These are phyloP conservation scores for Drosophila murphyi DNA, from an alignment of 1,140 invertebrate genomes.

Conservation along the genomic window DNA sequence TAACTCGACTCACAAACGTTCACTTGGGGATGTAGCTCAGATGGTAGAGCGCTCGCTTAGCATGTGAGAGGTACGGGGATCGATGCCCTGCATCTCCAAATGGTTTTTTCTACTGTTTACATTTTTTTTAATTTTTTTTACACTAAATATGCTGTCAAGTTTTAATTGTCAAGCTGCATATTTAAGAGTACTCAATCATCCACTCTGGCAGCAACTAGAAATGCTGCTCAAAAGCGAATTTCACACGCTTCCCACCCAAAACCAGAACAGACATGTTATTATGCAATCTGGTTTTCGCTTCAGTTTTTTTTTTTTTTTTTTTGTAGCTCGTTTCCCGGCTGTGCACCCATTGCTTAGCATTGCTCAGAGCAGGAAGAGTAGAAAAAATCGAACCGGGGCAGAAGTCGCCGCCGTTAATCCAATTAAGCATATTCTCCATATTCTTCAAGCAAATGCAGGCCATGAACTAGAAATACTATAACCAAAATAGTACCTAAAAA, in stretches of 20 bases:
- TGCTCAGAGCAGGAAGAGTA: slow-evolving; percentile 19
- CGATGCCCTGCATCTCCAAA: slow-evolving; percentile 89
- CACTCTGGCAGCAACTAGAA: slow-evolving; percentile 51
- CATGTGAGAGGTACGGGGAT: slow-evolving; percentile 93
- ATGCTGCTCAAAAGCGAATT: slow-evolving; percentile 17
- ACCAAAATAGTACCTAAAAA: slow-evolving; percentile 23
- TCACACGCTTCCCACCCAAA: slow-evolving; percentile 55
- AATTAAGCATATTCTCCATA: slow-evolving; percentile 78
- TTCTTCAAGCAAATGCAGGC: slow-evolving; percentile 74
- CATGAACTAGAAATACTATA: slow-evolving; percentile 65
- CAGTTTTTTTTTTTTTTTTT: slow-evolving; percentile 10
- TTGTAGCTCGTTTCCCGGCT: slow-evolving; percentile 45
- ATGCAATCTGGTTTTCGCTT: slow-evolving; percentile 64
- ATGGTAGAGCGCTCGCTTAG: slow-evolving; percentile 94
- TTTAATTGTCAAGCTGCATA: slow-evolving; percentile 39
- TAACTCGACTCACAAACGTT: fast-evolving
- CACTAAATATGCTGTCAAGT: slow-evolving; percentile 1
- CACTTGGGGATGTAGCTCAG: slow-evolving; percentile 88
- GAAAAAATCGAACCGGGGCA: slow-evolving; percentile 24
- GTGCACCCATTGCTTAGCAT: slow-evolving; percentile 14
- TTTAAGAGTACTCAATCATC: slow-evolving; percentile 37
- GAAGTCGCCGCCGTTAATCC: slow-evolving; percentile 64
- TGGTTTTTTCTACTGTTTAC: slow-evolving; percentile 51
- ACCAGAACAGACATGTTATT: slow-evolving; percentile 53
- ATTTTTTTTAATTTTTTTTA: slow-evolving; percentile 16